Evolutionary conservation across 1,140 invertebrate species (phyloP).

Genomic region (Periplaneta americana): DNA sequence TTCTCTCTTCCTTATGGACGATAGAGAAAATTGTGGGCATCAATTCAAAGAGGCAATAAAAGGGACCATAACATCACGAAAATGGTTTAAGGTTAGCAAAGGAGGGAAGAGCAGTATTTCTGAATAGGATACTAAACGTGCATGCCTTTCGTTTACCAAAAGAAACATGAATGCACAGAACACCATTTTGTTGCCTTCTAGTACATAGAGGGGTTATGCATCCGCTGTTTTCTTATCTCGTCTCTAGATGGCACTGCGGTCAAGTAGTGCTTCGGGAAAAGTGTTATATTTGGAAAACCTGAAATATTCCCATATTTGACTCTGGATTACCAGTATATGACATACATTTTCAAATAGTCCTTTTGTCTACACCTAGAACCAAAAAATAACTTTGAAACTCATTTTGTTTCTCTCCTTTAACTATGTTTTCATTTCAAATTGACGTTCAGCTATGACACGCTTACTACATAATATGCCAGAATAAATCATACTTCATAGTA

Average conservation of each 20-base stretch:
- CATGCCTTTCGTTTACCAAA: neutral
- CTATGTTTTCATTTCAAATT: no score
- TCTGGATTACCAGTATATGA: no score
- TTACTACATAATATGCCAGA: no score
- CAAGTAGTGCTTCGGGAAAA: no score
- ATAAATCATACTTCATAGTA: no score
- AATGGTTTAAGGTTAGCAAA: neutral
- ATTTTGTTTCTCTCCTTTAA: no score
- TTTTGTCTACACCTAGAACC: no score
- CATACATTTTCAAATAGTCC: no score
- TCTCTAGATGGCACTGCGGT: neutral
- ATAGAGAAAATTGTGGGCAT: neutral
- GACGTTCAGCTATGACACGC: no score
- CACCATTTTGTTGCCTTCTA: neutral
- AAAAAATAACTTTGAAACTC: no score
- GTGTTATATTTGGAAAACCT: no score
- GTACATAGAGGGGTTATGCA: neutral
- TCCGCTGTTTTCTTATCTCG: neutral
- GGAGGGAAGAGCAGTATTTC: neutral
- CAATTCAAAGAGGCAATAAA: neutral
- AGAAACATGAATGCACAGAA: neutral
- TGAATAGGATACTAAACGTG: neutral
- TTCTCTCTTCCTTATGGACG: neutral
- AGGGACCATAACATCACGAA: neutral
- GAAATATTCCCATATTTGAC: no score